These are phyloP conservation scores for Lepus americanus DNA, from an alignment of 2,113 vertebrate species.

Conservation along the genomic window DNA sequence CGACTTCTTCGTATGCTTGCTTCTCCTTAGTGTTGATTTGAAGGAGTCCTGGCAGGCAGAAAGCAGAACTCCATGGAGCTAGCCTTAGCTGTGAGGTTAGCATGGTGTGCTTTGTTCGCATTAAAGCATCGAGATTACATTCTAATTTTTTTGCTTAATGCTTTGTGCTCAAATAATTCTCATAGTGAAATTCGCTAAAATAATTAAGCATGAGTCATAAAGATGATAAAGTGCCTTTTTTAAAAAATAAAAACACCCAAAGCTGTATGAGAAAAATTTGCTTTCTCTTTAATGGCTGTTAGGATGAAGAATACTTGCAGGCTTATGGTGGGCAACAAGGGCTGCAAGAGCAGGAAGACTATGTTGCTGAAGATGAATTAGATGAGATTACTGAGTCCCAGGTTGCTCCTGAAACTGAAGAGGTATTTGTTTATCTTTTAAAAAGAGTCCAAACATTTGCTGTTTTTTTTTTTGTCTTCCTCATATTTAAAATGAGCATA, in stretches of 20 bases:
- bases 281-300: slow-evolving; percentile 72
- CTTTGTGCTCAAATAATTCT: neutral
- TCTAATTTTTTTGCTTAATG: neutral
- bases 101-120: neutral
- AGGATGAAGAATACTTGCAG: slow-evolving; percentile 93
- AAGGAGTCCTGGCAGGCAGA: neutral
- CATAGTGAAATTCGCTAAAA: neutral
- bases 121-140: fast-evolving
- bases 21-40: neutral
- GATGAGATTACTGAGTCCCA: slow-evolving; percentile 86
- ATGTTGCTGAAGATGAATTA: slow-evolving; percentile 87
- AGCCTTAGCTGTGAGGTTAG: neutral
- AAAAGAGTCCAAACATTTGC: slow-evolving; percentile 64
- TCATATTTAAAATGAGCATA: slow-evolving; percentile 10
- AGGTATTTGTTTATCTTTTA: slow-evolving; percentile 87
- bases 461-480: neutral
- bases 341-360: slow-evolving; percentile 86
- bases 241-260: slow-evolving; percentile 2
- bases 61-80: neutral
- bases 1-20: neutral
- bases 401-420: slow-evolving; percentile 89
- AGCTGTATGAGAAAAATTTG: slow-evolving; percentile 60
- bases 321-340: slow-evolving; percentile 87
- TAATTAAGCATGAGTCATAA: slow-evolving; percentile 20
- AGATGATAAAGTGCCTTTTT: slow-evolving; percentile 20